Base-by-base conservation (phyloP, 2,797 vertebrate genomes). In the Alauda arvensis region DNA sequence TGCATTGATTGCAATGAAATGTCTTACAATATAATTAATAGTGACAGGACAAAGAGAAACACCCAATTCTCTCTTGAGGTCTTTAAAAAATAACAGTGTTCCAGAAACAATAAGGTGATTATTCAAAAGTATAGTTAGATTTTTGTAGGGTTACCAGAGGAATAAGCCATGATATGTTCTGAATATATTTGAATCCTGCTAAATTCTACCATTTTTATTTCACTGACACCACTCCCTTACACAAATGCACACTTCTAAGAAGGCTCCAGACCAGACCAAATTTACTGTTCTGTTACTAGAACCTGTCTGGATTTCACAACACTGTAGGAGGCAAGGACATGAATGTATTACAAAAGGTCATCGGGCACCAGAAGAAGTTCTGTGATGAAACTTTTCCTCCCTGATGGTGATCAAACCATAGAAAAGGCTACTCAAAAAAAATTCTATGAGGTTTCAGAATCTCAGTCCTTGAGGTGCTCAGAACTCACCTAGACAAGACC, bases 211-310 rank as follows among this genome's bases (percentile, higher is more conserved):
- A 25, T 77, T 74, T 74, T 29, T 37, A 61, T 66, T 83, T 18
- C 6, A 31, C 13, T 28, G 11, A 8, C 29, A 31, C 24, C 14
- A 25, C 12, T 55, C 7, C 51, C 9, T 80, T 51, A 37, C 10
- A 48, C 33, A 48, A 26, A 6, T 14, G 9, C 3, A 69, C 4
- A 13, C 10, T 45, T 42, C 26, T 0, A 1, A 34, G 15, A 81
- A 71, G 17, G 33, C 19, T 67, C 18, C 21, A 43, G 31, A 28
- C 31, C 28, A 67, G 45, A 51, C 15, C 8, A 53, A 55, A 14
- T 18, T 63, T 31, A 2, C 18, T 75, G 18, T 59, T 68, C 56
- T 62, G 6, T 46, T 55, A 31, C 3, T 43, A 23, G 26, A 81
- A 43, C 18, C 18, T 77, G 3, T 59, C 74, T 46, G 18, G 17